Base-by-base conservation (phyloP, 2,888 invertebrate species). In the Oscheius myriophilus region DNA sequence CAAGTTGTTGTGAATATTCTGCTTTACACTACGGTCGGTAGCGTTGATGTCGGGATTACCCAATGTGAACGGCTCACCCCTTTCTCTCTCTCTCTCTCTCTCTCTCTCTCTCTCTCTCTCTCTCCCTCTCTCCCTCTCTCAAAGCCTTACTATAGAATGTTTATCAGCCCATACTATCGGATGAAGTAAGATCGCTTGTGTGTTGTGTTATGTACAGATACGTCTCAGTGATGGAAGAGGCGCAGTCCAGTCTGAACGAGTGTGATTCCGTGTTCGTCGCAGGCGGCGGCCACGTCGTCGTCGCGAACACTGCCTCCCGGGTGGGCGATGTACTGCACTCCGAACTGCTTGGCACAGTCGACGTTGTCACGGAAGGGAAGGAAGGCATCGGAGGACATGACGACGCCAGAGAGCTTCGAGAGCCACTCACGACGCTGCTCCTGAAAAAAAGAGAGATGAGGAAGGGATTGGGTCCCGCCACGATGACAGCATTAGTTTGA, bases 321-420 rank as follows among this genome's bases (percentile, higher is more conserved):
- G 86, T 95, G 94, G 64, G 92, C 95, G 80, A 98, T 93, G 88
- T 91, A 97, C 57, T 92, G 90, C 23, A 96, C 97, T 21, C 97
- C 97, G 86, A 93, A 93, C 76, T 84, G 82, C 73, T 77, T 81
- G 39, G 82, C 84, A 62, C 81, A 82, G 87, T 97, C 96, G 67
- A 98, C 92, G 86, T 96, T 97, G 87, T 98, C 97, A 78, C 96
- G 90, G 90, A 97, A 97, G 39, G 97, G 97, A 89, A 98, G 96
- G 90, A 97, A 98, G 0, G 96, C 97, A 88, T 98, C 97, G 0
- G 96, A 96, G 18, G 93, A 93, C 25, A 97, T 90, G 3, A 93
- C 92, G 1, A 90, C 89, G n/a, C 91, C 92, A 72, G 90, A 91
- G 81, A 90, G 81, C 72, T 88, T 71, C 9, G 75, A 71, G 83